phyloP scores from a whole-genome alignment of 2,888 invertebrate genomes.

The Byasa hedistus region DNA sequence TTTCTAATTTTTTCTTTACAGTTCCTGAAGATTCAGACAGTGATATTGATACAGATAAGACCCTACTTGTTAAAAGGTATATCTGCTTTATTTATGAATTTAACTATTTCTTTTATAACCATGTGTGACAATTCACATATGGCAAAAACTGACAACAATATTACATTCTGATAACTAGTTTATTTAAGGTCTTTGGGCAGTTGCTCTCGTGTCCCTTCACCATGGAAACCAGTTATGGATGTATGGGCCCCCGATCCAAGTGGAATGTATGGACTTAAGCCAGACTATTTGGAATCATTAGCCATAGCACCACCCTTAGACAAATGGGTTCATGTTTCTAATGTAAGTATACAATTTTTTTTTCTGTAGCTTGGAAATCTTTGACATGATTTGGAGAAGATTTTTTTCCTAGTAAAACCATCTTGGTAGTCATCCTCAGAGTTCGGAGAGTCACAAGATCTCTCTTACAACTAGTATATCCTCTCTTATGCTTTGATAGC shows the following conservation, averaged over 20 bases:
- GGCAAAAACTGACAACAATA: too few relatives aligned
- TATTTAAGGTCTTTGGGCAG: background rate
- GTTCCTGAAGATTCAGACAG: conserved; percentile 24
- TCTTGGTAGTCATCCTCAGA: too few relatives aligned
- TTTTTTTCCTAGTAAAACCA: too few relatives aligned
- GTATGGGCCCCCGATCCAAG: conserved; percentile 44
- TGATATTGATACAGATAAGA: conserved; percentile 7
- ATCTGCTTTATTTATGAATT: background rate
- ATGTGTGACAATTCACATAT: background rate
- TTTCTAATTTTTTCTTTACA: background rate
- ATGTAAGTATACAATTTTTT: conserved; percentile 47
- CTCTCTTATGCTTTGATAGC: too few relatives aligned
- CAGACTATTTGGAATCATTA: conserved; percentile 46
- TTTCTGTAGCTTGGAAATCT: too few relatives aligned
- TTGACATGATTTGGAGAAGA: too few relatives aligned
- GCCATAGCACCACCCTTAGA: conserved; percentile 57
- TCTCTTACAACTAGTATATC: too few relatives aligned
- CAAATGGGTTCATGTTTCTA: conserved; percentile 57
- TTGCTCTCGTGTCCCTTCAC: background rate
- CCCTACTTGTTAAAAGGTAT: conserved; percentile 20
- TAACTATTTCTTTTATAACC: background rate
- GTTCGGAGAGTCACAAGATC: too few relatives aligned
- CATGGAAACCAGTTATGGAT: conserved; percentile 42
- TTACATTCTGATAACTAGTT: too few relatives aligned
- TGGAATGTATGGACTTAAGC: conserved; percentile 53